Evolutionary conservation across 2,113 vertebrate genomes (phyloP).

Genomic region (Butastur rufipennis): DNA sequence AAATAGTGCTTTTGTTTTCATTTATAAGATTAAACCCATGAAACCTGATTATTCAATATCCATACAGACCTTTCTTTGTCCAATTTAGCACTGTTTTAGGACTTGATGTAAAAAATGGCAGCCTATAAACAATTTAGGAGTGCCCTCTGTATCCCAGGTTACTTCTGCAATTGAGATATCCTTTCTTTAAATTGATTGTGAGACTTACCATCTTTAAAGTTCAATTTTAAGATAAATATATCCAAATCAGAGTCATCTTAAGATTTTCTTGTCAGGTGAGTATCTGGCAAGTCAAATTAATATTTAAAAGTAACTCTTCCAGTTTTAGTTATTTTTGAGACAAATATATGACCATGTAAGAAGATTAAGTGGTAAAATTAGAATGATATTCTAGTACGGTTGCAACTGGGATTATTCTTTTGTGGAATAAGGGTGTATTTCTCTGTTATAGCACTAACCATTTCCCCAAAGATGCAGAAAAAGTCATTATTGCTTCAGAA

Average conservation of each 20-base stretch:
- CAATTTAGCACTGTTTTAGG: not conserved
- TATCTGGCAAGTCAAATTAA: not conserved
- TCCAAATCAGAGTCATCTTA: not conserved
- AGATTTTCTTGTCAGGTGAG: not conserved
- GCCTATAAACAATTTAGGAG: not conserved
- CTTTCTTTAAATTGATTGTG: not conserved
- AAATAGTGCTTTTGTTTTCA: not conserved
- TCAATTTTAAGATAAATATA: not conserved
- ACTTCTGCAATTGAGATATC: not conserved
- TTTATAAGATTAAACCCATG: not conserved
- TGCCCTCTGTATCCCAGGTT: not conserved
- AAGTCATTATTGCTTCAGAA: not conserved
- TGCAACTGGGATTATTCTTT: not conserved
- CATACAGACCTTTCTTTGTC: not conserved
- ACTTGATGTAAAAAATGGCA: not conserved
- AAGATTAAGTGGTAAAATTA: not conserved
- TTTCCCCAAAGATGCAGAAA: not conserved
- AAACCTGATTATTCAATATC: not conserved
- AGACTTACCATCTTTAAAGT: not conserved
- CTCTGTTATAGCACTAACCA: not conserved
- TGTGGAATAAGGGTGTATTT: not conserved
- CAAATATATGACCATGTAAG: not conserved
- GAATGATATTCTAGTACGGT: not conserved
- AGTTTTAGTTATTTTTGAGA: not conserved
- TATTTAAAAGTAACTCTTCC: not conserved